Evolutionary conservation across 1,140 invertebrate genomes (phyloP), one percentile per base, ranked within the genome.

Genomic region (Chrysopa pallens): DNA sequence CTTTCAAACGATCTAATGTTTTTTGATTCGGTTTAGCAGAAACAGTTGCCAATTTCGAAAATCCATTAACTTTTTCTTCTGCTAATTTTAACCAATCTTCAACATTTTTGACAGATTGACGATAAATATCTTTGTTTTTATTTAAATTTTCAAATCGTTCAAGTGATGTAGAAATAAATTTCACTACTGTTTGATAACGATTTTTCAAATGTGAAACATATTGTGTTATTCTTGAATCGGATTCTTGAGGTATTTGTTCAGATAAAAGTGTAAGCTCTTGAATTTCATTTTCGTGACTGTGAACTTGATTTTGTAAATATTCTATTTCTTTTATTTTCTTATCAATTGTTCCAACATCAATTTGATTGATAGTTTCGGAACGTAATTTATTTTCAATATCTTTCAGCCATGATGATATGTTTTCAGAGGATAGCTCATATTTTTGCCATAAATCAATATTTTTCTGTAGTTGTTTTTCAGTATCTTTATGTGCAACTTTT

Each of bases 361-460:
- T 61, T 50, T 84, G 73, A 36, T 67, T 70, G 6, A 73, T 72
- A 8, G 79, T 76, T 57, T 89, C 84, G 33, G 66, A 61, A 55
- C 85, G 73, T 1, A 88, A 74, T 57, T 70, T 76, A 39, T 73
- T 76, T 66, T 96, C 90, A 46, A 78, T 80, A 39, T 85, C 79
- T 56, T 86, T 88, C n/a, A 96, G 57, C 85, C 84, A 91, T 1
- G 76, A 67, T 1, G 77, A 71, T 7, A 92, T 68, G 44, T 72
- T 73, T 50, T 93, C 88, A 40, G 79, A 76, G 12, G 75, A 60
- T 3, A 64, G 58, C 55, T 93, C 87, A 58, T 89, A 90, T 43
- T 78, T 72, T 46, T 81, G 71, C 80, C 86, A 90, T 6, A 84
- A 63, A 35, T 71, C 69, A 17, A 89, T 75, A 52, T 84, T 80